Percentiles rank a stretch among this genome's conserved stretches.
Evolutionary conservation across 2,113 vertebrate genomes (phyloP).

Genomic region (Pseudonaja textilis): DNA sequence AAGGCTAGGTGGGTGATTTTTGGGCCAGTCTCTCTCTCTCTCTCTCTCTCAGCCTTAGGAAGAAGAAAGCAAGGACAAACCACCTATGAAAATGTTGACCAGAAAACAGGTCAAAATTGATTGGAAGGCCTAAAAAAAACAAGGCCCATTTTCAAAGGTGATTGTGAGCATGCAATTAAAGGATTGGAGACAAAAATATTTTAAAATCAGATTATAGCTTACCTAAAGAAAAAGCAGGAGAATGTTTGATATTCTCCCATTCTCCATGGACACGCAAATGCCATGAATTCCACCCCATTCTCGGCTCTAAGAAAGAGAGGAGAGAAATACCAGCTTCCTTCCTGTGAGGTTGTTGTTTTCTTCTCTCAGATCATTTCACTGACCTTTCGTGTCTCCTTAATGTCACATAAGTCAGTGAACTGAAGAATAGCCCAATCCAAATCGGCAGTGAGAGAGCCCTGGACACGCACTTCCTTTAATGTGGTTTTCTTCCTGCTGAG

Average conservation of each 20-base stretch:
- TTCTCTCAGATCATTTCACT: slow-evolving; percentile 42
- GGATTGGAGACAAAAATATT: not conserved
- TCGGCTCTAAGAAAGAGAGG: slow-evolving; percentile 21
- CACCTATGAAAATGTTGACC: not conserved
- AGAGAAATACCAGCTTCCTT: slow-evolving; percentile 26
- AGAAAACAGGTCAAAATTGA: not conserved
- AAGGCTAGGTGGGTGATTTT: not conserved
- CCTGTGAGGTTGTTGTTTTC: slow-evolving; percentile 34
- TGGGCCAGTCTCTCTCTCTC: not conserved
- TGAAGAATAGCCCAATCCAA: slow-evolving; percentile 60
- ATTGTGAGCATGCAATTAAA: not conserved
- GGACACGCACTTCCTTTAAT: slow-evolving; percentile 12
- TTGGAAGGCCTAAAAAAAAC: not conserved
- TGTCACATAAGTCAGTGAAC: slow-evolving; percentile 49
- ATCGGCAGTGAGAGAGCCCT: slow-evolving; percentile 36
- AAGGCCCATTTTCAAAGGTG: not conserved
- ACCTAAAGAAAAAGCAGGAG: not conserved
- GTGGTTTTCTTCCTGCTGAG: slow-evolving; percentile 35
- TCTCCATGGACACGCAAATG: not conserved
- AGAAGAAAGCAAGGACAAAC: not conserved
- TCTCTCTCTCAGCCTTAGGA: not conserved
- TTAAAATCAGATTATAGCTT: not conserved
- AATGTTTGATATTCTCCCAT: not conserved
- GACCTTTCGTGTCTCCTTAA: slow-evolving; percentile 63
- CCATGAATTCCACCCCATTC: slow-evolving; percentile 15